Base-by-base conservation (phyloP, 2,113 vertebrate genomes). In the Daubentonia madagascariensis region DNA sequence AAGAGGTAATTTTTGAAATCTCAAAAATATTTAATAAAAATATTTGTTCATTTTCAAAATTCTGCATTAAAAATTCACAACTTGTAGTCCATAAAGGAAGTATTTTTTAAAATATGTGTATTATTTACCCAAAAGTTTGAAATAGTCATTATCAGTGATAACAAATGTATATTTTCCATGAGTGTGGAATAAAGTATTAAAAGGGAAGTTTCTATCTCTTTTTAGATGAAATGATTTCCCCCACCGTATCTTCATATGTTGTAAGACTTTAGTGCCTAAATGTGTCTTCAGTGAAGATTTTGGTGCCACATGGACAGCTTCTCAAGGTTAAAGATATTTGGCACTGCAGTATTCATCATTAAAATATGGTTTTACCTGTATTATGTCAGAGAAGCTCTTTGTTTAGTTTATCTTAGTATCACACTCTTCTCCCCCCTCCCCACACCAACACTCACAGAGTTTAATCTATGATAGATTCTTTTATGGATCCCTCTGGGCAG, bases 21-120 rank as follows among this genome's bases (percentile, higher is more conserved):
- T 85, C 45, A 30, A n/a, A n/a, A n/a, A n/a, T n/a, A n/a, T n/a
- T 63, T n/a, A 73, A 67, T 83, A 16, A 85, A 97, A 89, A 59
- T 89, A 80, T 80, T 57, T 57, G 8, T 45, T 76, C 4, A 40
- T 35, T 85, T 95, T 81, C 8, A 61, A 59, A 72, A 79, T 37
- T 20, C 22, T 50, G 6, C 22, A 61, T 37, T 89, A 73, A 59
- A 89, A 84, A 48, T 30, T 50, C 3, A 59, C 11, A 85, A 37
- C 5, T 37, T 25, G 1, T 2, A 88, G 3, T 37, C 23, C 5
- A 23, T 61, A 48, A 63, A 80, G 75, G 48, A 73, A 73, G 5
- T 6, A 54, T 0, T 52, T 8, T 72, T 79, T 80, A n/a, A 84
- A 92, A 87, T 32, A 91, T 37, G 22, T 7, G 0, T 45, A n/a